phyloP scores from a whole-genome alignment of 1,140 invertebrate species.

The Glossosoma conforme region DNA sequence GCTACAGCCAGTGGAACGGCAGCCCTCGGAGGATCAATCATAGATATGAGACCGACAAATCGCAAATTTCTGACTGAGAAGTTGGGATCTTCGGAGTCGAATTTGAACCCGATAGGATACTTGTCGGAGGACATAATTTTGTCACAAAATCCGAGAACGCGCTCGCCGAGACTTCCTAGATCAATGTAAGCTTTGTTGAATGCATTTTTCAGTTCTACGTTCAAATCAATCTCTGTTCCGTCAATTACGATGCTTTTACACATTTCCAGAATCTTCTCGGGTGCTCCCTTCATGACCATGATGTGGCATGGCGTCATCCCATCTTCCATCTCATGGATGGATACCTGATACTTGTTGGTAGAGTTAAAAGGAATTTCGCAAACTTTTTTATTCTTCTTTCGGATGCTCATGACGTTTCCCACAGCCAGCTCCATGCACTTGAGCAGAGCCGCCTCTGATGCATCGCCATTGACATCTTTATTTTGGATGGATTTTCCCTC shows the following conservation, averaged over 20 bases:
- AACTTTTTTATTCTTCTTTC: constrained; percentile 67
- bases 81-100: constrained; percentile 55
- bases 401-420: constrained; percentile 59
- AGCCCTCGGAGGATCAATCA: constrained; percentile 71
- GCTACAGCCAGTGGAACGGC: constrained; percentile 64
- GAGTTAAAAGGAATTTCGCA: constrained; percentile 87
- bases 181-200: constrained; percentile 74
- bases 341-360: constrained; percentile 82
- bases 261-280: constrained; percentile 76
- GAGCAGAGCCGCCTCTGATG: constrained; percentile 75
- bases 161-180: constrained; percentile 79
- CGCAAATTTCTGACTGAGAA: constrained; percentile 62
- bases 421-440: constrained; percentile 69
- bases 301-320: constrained; percentile 56
- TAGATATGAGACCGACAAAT: constrained; percentile 67
- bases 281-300: constrained; percentile 83
- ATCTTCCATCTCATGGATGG: constrained; percentile 59
- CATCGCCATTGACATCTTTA: constrained; percentile 62
- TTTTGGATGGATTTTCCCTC: constrained; percentile 59
- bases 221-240: constrained; percentile 58
- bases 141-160: constrained; percentile 72
- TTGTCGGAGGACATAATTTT: constrained; percentile 40
- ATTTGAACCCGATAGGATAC: constrained; percentile 46
- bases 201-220: constrained; percentile 54
- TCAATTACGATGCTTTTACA: constrained; percentile 65